Percentiles rank a stretch among this genome's conserved stretches.
Evolutionary conservation across 2,113 vertebrate species (phyloP).

Genomic region (Strix uralensis): DNA sequence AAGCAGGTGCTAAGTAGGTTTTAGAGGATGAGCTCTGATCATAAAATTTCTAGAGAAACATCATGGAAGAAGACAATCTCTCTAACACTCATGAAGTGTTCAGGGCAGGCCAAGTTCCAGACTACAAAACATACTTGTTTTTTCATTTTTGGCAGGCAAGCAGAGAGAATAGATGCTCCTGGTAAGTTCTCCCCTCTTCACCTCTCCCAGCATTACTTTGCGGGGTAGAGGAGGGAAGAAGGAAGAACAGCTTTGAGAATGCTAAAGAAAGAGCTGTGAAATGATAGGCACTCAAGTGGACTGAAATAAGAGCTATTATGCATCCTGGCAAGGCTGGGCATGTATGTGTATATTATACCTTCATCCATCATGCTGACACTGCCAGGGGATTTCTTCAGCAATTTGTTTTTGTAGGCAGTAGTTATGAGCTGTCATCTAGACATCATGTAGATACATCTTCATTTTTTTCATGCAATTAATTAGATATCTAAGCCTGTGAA

Average conservation of each 20-base stretch:
- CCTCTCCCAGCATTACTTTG: background rate
- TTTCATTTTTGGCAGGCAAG: background rate
- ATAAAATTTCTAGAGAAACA: background rate
- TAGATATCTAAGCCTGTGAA: background rate
- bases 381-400: background rate
- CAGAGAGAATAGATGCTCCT: background rate
- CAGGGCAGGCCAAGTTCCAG: background rate
- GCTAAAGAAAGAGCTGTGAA: background rate
- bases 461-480: background rate
- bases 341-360: background rate
- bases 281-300: background rate
- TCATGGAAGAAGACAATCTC: background rate
- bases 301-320: background rate
- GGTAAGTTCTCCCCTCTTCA: background rate
- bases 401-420: background rate
- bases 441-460: background rate
- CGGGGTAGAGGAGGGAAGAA: background rate
- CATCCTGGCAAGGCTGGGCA: background rate
- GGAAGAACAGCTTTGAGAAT: background rate
- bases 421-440: background rate
- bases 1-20: background rate
- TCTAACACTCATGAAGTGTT: background rate
- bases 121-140: background rate
- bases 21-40: background rate
- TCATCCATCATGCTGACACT: background rate